These are phyloP conservation scores for Microctenopoma lineatum DNA, from an alignment of 2,797 vertebrate species.

Conservation along the genomic window DNA sequence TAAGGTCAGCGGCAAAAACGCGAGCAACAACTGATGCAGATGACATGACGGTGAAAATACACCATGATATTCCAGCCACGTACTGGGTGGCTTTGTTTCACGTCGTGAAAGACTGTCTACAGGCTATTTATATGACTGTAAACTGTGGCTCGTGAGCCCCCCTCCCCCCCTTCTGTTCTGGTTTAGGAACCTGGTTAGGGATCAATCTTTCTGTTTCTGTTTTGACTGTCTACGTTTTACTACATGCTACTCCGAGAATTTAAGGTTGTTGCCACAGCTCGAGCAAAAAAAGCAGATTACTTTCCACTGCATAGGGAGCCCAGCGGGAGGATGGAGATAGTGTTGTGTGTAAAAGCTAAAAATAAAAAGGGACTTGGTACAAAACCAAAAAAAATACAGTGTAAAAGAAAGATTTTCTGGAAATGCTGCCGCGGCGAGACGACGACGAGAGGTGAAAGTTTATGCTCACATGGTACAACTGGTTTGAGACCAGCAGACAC, in stretches of 20 bases:
- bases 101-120: too few relatives aligned
- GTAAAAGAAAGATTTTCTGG: slow-evolving; percentile 39
- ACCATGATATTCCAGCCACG: too few relatives aligned
- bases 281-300: background rate
- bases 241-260: background rate
- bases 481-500: too few relatives aligned
- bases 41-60: too few relatives aligned
- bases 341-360: slow-evolving; percentile 45
- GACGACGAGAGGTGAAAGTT: too few relatives aligned
- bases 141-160: too few relatives aligned
- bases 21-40: too few relatives aligned
- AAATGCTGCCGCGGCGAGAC: too few relatives aligned
- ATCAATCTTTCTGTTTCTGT: slow-evolving; percentile 13
- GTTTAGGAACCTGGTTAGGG: slow-evolving; percentile 5
- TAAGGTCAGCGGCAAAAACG: too few relatives aligned
- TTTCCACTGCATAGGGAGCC: slow-evolving; percentile 6
- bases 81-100: too few relatives aligned
- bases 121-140: too few relatives aligned
- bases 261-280: slow-evolving; percentile 9
- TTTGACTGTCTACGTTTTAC: slow-evolving; percentile 10
- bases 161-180: background rate
- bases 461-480: too few relatives aligned
- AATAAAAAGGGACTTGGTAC: slow-evolving; percentile 19
- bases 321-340: slow-evolving; percentile 11
- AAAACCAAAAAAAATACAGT: slow-evolving; percentile 29